Evolutionary conservation across 2,888 invertebrate species (phyloP), one percentile per base, ranked within the genome.

Genomic region (Cheilosia variabilis): DNA sequence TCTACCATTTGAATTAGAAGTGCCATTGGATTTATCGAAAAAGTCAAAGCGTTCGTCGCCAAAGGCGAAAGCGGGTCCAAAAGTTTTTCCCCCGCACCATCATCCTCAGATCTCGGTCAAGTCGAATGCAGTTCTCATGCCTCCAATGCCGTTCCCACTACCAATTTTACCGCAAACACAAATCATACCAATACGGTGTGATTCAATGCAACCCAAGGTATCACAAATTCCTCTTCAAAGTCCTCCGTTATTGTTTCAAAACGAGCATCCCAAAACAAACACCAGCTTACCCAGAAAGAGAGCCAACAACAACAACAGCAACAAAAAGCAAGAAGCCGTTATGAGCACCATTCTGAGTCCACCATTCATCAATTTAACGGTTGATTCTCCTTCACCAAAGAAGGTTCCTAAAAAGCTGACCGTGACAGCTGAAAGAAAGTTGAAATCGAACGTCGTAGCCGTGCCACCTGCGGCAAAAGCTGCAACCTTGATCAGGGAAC

Each of bases 21-120:
- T 80, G 9, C 91, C 92, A 15, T 87, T 91, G 58, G 91, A 91
- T 78, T 82, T 92, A 37, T 91, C 92, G 0, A 91, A 91, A 71
- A 91, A 92, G 81, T 87, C 90, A 0, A 88, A 88, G 1, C 88
- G 86, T 72, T 9, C 80, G 37, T 76, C 80, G 2, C 69, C 87
- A 19, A 81, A 81, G 15, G 60, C 62, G 6, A 81, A 81, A 57
- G 43, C 62, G 5, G n/a, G 13, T n/a, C 15, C 76, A 4, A 86
- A 80, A 47, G 41, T 50, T 2, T 79, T 66, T 4, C 65, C 58
- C 4, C 9, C 65, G 1, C 65, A 66, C n/a, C 71, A 66, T 34
- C 47, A 66, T 24, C 86, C 86, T 19, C 86, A 86, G 52, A 81
- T 81, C 63, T 86, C 86, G 17, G 76, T 77, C 4, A 87, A 86